Conservation (phyloP, 1,140 invertebrate genomes). For the Oscheius sp. region DNA sequence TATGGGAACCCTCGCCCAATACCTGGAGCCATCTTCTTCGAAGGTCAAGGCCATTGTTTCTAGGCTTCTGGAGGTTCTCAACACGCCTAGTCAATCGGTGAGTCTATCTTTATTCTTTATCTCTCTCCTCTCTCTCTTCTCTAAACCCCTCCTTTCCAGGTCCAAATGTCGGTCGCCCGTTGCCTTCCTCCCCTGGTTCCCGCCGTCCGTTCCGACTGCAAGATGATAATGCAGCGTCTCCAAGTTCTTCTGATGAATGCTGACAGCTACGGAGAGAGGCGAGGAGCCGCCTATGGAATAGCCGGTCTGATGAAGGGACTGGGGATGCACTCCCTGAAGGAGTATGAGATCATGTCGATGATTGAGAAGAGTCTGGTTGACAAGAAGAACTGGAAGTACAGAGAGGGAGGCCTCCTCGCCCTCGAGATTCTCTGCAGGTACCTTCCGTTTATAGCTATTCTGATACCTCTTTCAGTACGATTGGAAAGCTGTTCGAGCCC, state of each 20-base stretch:
- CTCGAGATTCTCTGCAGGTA: conserved; percentile 88
- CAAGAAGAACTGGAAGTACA: conserved; percentile 19
- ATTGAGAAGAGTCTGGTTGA: conserved; percentile 27
- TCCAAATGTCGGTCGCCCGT: conserved; percentile 95
- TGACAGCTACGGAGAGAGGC: conserved; percentile 92
- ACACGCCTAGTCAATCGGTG: conserved; percentile 92
- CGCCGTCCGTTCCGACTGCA: conserved; percentile 67
- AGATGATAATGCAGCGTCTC: conserved; percentile 80
- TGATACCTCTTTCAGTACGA: conserved; percentile 34
- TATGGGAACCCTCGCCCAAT: conserved; percentile 89
- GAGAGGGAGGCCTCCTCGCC: conserved; percentile 90
- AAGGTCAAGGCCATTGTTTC: conserved; percentile 87
- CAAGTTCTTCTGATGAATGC: conserved; percentile 83
- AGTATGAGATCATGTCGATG: conserved; percentile 8
- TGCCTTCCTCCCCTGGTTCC: conserved; percentile 87
- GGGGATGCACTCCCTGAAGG: conserved; percentile 70
- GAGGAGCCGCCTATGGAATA: conserved; percentile 83
- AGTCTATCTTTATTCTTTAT: no score
- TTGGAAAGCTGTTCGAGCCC: conserved; percentile 80
- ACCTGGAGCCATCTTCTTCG: conserved; percentile 84
- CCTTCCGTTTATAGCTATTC: background rate
- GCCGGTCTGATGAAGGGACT: conserved; percentile 87
- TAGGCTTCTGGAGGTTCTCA: conserved; percentile 82
- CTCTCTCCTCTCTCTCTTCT: no score
- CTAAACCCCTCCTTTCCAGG: no score